Base-by-base conservation (phyloP, 2,797 vertebrate species). In the Poeciliopsis gracilis region DNA sequence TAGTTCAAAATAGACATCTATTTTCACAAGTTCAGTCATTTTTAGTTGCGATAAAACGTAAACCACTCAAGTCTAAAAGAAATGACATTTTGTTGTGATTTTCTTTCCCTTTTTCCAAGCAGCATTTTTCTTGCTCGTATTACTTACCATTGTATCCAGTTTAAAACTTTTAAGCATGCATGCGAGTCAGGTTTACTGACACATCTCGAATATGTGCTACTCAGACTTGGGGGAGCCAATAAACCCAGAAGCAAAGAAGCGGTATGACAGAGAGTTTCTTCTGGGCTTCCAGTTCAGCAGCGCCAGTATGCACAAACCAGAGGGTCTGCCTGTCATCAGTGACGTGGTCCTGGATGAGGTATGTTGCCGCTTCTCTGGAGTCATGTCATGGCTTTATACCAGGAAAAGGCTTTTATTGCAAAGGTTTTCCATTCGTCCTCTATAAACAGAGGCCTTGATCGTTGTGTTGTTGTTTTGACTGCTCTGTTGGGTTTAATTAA, bases 331-430 rank as follows among this genome's bases (percentile, higher is more conserved):
- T 0, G 92, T 95, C 83, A 99, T 99, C 91, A 97, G 94, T 0
- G 98, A 99, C 0, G 98, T 99, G 53, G 98, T 99, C 77, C 92
- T 99, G 89, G 98, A 99, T 82, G 99, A 99, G 97, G 98, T 99
- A 47, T 76, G 94, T 75, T 3, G 41, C 2, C 2, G 66, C 15
- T 33, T 49, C 3, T 30, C 13, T 47, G 45, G 45, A 46, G 69
- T 23, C 20, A 23, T 23, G 20, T 51, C 3, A 10, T 53, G 23
- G 23, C 51, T 53, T 10, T 53, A 25, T 53, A 25, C 8, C 5
- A 25, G 2, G 51, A 53, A 53, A 53, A 25, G 51, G 51, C 51
- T 66, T 66, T 66, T 66, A 66, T 10, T 66, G 61, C 20, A 18
- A 66, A 66, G 61, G 33, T 36, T 63, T 63, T 4, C 55, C 55